phyloP scores from a whole-genome alignment of 1,140 invertebrate genomes.

The Ceratina calcarata region DNA sequence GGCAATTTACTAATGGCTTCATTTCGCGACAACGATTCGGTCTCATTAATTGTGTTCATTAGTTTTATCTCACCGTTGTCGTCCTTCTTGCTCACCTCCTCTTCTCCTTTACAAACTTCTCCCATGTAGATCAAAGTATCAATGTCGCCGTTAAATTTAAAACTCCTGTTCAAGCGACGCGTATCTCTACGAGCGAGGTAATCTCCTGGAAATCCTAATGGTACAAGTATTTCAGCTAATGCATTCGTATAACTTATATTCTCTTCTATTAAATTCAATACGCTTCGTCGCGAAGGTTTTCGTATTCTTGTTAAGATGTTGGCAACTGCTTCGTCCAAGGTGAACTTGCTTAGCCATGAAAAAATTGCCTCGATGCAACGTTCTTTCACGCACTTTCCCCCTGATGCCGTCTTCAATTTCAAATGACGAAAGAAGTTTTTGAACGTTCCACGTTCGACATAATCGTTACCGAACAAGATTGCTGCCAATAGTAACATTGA shows the following conservation, averaged over 20 bases:
- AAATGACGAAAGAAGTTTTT: constrained; percentile 85
- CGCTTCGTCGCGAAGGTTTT: constrained; percentile 78
- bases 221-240: constrained; percentile 80
- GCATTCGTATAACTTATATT: constrained; percentile 84
- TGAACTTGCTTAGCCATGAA: constrained; percentile 87
- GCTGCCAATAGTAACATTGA: constrained; percentile 88
- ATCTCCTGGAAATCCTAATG: constrained; percentile 59
- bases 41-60: not conserved
- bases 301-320: constrained; percentile 84
- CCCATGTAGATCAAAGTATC: constrained; percentile 34
- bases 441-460: constrained; percentile 86
- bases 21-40: constrained; percentile 33
- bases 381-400: constrained; percentile 7
- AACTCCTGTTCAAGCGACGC: constrained; percentile 32
- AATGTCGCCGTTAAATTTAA: constrained; percentile 64
- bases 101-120: constrained; percentile 5
- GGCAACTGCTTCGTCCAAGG: constrained; percentile 84
- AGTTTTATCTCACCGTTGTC: constrained; percentile 19
- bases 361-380: constrained; percentile 85
- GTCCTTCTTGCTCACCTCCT: not conserved
- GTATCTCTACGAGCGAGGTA: constrained; percentile 50
- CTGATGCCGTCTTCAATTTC: constrained; percentile 76
- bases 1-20: constrained; percentile 74
- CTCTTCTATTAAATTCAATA: constrained; percentile 82
- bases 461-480: constrained; percentile 93